Evolutionary conservation across 2,797 vertebrate species (phyloP).

Genomic region (Anomalospiza imberbis): DNA sequence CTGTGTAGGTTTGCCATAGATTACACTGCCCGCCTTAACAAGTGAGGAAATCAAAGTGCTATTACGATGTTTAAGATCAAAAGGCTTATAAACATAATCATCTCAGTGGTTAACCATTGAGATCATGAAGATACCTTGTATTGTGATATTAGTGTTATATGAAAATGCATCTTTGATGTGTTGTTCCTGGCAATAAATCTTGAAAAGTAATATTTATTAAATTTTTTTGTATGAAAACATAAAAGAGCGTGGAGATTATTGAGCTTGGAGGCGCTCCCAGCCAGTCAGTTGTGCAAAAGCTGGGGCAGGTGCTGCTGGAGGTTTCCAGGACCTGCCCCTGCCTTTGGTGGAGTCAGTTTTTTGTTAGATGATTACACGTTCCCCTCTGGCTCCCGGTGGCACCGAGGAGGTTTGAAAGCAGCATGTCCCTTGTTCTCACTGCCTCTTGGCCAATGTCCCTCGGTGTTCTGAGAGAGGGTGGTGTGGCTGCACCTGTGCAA

Average conservation of each 20-base stretch:
- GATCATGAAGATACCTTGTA: constrained; percentile 89
- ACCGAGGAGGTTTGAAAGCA: neutral
- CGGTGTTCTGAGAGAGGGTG: neutral
- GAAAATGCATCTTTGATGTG: constrained; percentile 89
- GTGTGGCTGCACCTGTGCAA: neutral
- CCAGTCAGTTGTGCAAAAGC: neutral
- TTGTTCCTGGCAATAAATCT: constrained; percentile 97
- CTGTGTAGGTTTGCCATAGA: constrained; percentile 82
- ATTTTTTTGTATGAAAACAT: constrained; percentile 99
- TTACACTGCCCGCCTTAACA: constrained; percentile 88
- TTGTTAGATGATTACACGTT: neutral
- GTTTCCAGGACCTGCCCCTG: neutral
- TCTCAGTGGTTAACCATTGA: constrained; percentile 85
- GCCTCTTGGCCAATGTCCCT: neutral
- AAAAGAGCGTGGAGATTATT: constrained; percentile 74
- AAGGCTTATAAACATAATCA: constrained; percentile 87
- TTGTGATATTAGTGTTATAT: constrained; percentile 88
- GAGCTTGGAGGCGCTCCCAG: constrained; percentile 12
- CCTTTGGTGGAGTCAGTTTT: neutral
- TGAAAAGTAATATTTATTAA: constrained; percentile 99
- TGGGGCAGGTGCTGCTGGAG: neutral
- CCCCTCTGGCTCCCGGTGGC: neutral
- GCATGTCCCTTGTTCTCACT: neutral
- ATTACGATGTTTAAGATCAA: constrained; percentile 73
- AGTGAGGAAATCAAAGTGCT: constrained; percentile 79